Conservation (phyloP, 2,888 invertebrate species). For the Cephus spinipes region DNA sequence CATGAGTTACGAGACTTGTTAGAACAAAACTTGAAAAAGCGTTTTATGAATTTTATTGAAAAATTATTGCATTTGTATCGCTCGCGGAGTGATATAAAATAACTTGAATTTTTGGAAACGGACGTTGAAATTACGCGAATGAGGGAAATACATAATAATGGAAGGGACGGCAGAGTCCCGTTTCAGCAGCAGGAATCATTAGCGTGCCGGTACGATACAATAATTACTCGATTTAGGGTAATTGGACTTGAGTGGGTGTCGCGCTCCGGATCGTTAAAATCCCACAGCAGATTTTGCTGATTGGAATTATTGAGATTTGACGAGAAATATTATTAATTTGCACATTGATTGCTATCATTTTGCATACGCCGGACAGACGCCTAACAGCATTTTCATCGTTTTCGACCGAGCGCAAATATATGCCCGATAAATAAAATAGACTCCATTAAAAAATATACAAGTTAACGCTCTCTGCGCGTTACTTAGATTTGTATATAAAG, state of each 20-base stretch:
- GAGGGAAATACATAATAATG: neutral
- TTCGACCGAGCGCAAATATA: slow-evolving; percentile 15
- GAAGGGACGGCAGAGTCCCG: neutral
- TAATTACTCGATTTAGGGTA: slow-evolving; percentile 28
- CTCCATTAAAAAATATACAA: neutral
- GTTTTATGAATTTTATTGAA: neutral
- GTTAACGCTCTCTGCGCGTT: neutral
- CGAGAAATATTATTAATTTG: slow-evolving; percentile 53
- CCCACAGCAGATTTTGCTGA: slow-evolving; percentile 47
- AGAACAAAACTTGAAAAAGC: neutral
- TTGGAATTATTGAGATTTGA: slow-evolving; percentile 56
- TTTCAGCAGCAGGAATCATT: neutral
- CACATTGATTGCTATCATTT: slow-evolving; percentile 43
- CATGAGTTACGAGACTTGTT: neutral
- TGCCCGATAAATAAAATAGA: neutral
- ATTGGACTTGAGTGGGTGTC: slow-evolving; percentile 27
- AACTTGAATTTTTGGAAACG: neutral
- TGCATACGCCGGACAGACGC: slow-evolving; percentile 13
- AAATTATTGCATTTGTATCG: neutral
- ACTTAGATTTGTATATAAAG: neutral
- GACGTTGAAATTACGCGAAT: neutral
- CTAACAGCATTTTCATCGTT: slow-evolving; percentile 10
- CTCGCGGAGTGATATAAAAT: no score
- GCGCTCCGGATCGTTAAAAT: neutral
- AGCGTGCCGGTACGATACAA: slow-evolving; percentile 17